Base-by-base conservation (phyloP, 2,113 vertebrate genomes). In the Nothoprocta perdicaria region DNA sequence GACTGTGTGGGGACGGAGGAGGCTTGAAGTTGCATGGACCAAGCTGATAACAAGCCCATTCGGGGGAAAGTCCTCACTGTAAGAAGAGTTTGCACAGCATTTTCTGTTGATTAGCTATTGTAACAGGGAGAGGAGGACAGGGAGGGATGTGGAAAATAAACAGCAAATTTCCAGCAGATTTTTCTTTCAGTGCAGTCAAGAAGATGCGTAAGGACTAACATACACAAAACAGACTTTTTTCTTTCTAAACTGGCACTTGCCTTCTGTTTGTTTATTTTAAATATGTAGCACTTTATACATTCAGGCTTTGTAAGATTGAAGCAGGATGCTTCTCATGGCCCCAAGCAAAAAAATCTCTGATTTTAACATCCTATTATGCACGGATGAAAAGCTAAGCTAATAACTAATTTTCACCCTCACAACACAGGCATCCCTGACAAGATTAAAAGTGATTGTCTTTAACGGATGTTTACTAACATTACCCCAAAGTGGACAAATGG, bases 341-440 rank as follows among this genome's bases (percentile, higher is more conserved):
- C 12, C 88, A 93, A 87, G 94, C 93, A 97, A 93, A 81, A 16
- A 81, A 17, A 87, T 65, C 65, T 95, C 94, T 92, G 82, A 92
- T 88, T 96, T 87, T 92, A 96, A 86, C 89, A 91, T 96, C 79
- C 73, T 81, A 86, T 95, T 95, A 96, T 90, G 84, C 84, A 87
- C 86, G 87, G 86, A 95, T 92, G 89, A 96, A 96, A 95, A 95
- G 67, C 68, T 93, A 94, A 96, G 78, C 88, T 96, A 97, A 92
- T 95, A 95, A 94, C 78, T 91, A 94, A 94, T 93, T 96, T 95
- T 94, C 79, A 93, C 90, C 83, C 85, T 90, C 60, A 87, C 68
- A 95, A 96, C 75, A 94, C 24, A 72, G 68, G 33, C 73, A 89
- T 79, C 50, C 80, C 76, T 86, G 90, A 91, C 58, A 95, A 92